Evolutionary conservation across 1,140 invertebrate genomes (phyloP), one percentile per base, ranked within the genome.

Genomic region (Mizuhopecten yessoensis): DNA sequence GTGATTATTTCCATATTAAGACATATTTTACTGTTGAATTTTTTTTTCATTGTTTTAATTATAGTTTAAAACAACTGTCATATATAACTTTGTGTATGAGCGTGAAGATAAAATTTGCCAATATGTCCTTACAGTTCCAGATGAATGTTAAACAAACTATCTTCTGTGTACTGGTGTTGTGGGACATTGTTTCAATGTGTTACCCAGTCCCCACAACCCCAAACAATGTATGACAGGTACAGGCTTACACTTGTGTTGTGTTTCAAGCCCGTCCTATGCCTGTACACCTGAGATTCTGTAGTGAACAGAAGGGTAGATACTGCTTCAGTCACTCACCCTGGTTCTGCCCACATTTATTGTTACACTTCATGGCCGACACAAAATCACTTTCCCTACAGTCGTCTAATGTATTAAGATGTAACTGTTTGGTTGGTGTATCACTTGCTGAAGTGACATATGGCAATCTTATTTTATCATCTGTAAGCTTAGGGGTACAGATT

Each of bases 121-220:
- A 20, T 45, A 75, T 75, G 57, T 75, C 57, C 57, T 75, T 75
- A 75, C 57, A 75, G 57, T 75, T 75, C 57, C 57, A 29, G n/a
- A 75, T n/a, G 23, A 75, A 75, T n/a, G 23, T 75, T 75, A 75
- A 75, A 49, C 45, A 49, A 49, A 75, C n/a, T n/a, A n/a, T 75
- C 57, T 75, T 75, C 23, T 75, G 57, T 75, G 57, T 75, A 17
- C 57, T 75, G 29, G 57, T 75, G 57, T 75, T 75, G 57, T 75
- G 57, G 57, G 7, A n/a, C n/a, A 75, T 3, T 29, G 23, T 75
- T 75, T 75, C 23, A n/a, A 29, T 75, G 57, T 75, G 2, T 75
- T 75, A 5, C n/a, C 57, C 42, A 45, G 17, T 45, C 17, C n/a
- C n/a, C 57, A n/a, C 57, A 75, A n/a, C 57, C 17, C n/a, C 2